These are phyloP conservation scores for Elgaria multicarinata DNA, from an alignment of 2,113 vertebrate species.

Conservation along the genomic window DNA sequence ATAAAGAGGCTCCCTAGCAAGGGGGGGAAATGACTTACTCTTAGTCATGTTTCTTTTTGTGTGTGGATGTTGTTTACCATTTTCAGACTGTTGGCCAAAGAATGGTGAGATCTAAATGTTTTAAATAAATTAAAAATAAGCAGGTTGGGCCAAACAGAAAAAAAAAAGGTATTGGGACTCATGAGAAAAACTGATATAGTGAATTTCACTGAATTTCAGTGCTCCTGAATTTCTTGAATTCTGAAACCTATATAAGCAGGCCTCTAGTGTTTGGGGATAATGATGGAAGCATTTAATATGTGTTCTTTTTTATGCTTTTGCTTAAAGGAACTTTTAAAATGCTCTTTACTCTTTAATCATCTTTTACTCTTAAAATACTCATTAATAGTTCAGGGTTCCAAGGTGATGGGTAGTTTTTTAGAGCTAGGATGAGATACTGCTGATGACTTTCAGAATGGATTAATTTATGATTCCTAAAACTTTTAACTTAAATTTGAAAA, in stretches of 20 bases:
- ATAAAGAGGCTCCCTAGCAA: background rate
- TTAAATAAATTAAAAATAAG: too few relatives aligned
- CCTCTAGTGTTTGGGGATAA: background rate
- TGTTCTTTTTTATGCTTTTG: background rate
- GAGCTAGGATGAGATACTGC: background rate
- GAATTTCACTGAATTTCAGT: too few relatives aligned
- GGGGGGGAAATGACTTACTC: too few relatives aligned
- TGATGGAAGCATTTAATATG: background rate
- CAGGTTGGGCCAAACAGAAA: too few relatives aligned
- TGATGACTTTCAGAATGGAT: slow-evolving; percentile 18
- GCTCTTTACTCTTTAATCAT: background rate
- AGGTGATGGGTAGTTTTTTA: slow-evolving; percentile 13
- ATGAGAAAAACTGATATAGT: background rate
- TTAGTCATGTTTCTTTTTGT: background rate
- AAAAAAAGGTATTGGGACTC: background rate
- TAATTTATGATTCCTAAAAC: slow-evolving; percentile 13
- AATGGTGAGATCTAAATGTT: background rate
- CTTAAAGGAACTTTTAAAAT: background rate
- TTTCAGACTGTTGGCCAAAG: background rate
- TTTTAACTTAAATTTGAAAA: slow-evolving; percentile 38
- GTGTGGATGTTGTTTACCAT: background rate
- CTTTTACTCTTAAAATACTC: slow-evolving; percentile 9
- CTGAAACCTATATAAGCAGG: background rate
- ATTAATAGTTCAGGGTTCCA: slow-evolving; percentile 15
- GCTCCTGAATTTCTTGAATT: too few relatives aligned